Evolutionary conservation across 2,888 invertebrate species (phyloP), one percentile per base, ranked within the genome.

Genomic region (Trissolcus brochymenae): DNA sequence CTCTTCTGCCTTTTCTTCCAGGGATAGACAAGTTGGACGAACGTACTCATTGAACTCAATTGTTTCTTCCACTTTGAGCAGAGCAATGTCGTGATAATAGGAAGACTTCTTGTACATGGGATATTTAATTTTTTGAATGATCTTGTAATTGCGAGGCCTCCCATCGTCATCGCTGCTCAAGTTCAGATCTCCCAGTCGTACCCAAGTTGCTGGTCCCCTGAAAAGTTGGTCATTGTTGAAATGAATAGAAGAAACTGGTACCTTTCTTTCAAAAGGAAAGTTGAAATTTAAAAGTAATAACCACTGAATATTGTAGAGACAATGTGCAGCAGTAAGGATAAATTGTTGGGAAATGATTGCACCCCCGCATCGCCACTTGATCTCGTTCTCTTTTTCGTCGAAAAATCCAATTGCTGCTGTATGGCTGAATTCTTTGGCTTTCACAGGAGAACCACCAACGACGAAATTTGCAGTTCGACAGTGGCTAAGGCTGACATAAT

Each of bases 261-360:
- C n/a, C n/a, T n/a, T n/a, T n/a, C n/a, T n/a, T n/a, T n/a, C n/a
- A n/a, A n/a, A n/a, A n/a, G n/a, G n/a, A n/a, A n/a, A n/a, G n/a
- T n/a, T 21, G 21, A 21, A 21, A 9, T 53, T 9, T 51, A 54
- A 54, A 35, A 49, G 4, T 21, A 21, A 21, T 21, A 14, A 81
- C 81, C 77, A 76, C 41, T 70, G 41, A 19, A 19, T 13, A 7
- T 66, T 59, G 46, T 17, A 77, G n/a, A 75, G 84, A 81, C 94
- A 94, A 86, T 94, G 94, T 0, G 92, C 93, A 0, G 93, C 94
- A 0, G 93, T 93, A 2, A 94, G 85, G 41, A 94, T 91, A 84
- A 91, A 93, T 1, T 90, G 87, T 1, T 92, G 82, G 68, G 92
- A 92, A 76, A 94, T 91, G 2, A 94, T 88, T 7, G 92, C 91